Evolutionary conservation across 2,113 vertebrate species (phyloP).

Genomic region (Thinocorus orbignyianus): DNA sequence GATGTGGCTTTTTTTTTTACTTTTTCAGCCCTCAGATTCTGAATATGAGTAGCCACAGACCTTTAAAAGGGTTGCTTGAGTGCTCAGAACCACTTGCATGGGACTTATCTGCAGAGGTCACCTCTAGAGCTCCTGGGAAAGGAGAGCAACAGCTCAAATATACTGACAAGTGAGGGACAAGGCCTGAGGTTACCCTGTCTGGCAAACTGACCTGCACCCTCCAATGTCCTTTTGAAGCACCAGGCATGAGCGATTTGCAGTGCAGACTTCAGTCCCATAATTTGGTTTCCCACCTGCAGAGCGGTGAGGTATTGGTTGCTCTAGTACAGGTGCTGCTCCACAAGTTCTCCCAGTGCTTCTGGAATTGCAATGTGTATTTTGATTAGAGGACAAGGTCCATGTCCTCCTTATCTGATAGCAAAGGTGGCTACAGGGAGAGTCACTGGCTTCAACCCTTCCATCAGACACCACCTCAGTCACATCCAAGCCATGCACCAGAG

Average conservation of each 20-base stretch:
- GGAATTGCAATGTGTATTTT: background rate
- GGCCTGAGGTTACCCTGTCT: background rate
- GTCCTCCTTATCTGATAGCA: background rate
- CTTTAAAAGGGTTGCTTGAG: background rate
- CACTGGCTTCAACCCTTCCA: background rate
- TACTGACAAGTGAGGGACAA: background rate
- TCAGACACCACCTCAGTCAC: background rate
- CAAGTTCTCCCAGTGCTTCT: background rate
- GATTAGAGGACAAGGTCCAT: fast-evolving
- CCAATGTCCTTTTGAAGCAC: background rate
- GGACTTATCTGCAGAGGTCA: background rate
- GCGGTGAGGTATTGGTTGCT: background rate
- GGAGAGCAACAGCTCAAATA: background rate
- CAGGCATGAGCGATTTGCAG: background rate
- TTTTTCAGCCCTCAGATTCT: background rate
- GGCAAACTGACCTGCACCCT: background rate
- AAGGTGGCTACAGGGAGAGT: background rate
- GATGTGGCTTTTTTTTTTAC: background rate
- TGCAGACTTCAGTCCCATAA: background rate
- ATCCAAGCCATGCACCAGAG: background rate
- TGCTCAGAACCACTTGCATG: background rate
- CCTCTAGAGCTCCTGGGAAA: background rate
- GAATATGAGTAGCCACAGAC: background rate
- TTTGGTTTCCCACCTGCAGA: background rate
- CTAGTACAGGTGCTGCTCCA: background rate